Percentiles rank a stretch among this genome's conserved stretches.
Evolutionary conservation across 2,113 vertebrate genomes (phyloP).

Genomic region (Panthera leo): DNA sequence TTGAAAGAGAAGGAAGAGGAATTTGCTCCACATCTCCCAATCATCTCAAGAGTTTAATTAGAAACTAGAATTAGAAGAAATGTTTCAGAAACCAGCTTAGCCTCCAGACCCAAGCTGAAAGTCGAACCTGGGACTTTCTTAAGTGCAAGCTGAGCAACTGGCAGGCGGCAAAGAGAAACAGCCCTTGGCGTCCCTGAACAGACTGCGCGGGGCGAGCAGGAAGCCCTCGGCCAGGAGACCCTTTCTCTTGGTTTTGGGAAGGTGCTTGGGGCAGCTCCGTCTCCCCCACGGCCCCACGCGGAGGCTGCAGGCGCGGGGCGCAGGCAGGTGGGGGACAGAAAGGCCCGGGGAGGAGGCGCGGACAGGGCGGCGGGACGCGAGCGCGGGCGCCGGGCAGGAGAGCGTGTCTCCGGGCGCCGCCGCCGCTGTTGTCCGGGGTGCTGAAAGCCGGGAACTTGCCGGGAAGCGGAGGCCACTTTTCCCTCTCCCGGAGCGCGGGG

Average conservation of each 20-base stretch:
- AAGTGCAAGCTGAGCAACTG: background rate
- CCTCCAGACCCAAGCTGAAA: background rate
- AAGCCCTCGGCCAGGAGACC: background rate
- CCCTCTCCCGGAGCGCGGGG: background rate
- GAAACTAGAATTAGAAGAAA: background rate
- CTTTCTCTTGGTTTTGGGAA: background rate
- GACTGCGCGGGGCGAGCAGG: background rate
- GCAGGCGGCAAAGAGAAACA: background rate
- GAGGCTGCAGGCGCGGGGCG: too few species aligned
- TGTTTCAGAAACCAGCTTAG: background rate
- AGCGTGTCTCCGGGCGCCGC: background rate
- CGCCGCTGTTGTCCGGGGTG: background rate
- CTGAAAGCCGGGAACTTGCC: background rate
- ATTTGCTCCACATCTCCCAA: background rate
- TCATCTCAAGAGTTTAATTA: background rate
- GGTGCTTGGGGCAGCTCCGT: background rate
- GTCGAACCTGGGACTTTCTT: background rate
- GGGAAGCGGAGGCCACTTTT: background rate
- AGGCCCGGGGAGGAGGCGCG: background rate
- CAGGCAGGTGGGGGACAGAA: rapidly evolving
- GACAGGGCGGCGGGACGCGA: background rate
- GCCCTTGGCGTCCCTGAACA: background rate
- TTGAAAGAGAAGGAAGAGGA: background rate
- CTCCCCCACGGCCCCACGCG: background rate
- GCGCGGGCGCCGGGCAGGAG: background rate